Conservation (phyloP, 1,140 invertebrate genomes). For the Halesus radiatus region DNA sequence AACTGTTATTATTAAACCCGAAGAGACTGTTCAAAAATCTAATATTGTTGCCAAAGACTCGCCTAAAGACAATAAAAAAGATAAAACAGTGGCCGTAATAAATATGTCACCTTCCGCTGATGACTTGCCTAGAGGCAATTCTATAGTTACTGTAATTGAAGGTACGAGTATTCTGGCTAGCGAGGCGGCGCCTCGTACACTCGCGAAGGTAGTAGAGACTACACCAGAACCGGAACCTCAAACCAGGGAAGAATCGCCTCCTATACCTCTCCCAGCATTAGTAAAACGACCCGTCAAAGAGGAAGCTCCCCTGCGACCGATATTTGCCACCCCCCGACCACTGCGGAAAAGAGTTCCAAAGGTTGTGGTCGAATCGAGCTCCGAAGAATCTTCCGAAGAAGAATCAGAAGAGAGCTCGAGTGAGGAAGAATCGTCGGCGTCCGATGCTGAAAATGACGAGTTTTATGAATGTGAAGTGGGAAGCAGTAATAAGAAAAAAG, state of each 20-base stretch:
- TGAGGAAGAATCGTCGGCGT: conserved; percentile 62
- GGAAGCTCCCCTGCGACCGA: conserved; percentile 68
- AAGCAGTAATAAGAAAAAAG: conserved; percentile 56
- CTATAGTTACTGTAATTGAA: not conserved
- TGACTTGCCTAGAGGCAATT: too few relatives aligned
- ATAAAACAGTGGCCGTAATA: too few relatives aligned
- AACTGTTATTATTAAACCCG: too few relatives aligned
- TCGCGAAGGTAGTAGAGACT: not conserved
- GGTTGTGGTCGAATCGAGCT: conserved; percentile 65
- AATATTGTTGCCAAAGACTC: not conserved
- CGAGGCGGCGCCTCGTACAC: not conserved
- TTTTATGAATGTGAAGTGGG: conserved; percentile 65
- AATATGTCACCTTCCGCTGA: too few relatives aligned
- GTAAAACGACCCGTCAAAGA: conserved; percentile 65
- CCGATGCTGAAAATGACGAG: conserved; percentile 59
- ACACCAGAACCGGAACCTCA: not conserved
- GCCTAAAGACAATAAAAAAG: not conserved
- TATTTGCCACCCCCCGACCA: conserved; percentile 73
- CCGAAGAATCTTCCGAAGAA: conserved; percentile 64
- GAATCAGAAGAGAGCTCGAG: conserved; percentile 61
- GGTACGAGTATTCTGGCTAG: not conserved
- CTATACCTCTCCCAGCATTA: conserved; percentile 46
- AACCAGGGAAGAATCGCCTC: conserved; percentile 4
- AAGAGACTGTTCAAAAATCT: too few relatives aligned
- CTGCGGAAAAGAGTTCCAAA: conserved; percentile 69